Evolutionary conservation across 2,113 vertebrate species (phyloP).

Genomic region (Ceuthmochares aereus): DNA sequence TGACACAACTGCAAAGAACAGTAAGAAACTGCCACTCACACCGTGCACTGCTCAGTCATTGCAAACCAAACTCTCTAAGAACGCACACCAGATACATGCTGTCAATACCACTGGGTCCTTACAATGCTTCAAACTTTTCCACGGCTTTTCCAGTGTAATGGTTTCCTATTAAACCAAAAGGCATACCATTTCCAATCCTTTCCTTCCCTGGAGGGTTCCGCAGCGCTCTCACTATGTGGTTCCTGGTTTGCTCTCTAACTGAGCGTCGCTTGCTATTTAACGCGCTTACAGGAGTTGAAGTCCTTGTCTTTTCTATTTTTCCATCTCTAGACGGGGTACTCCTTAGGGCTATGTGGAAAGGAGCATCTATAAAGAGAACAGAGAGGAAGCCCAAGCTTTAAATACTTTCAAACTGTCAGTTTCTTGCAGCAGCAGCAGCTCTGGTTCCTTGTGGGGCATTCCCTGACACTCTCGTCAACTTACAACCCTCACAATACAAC

Average conservation of each 20-base stretch:
- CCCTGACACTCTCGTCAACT: background rate
- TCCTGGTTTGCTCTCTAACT: constrained; percentile 73
- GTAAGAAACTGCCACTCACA: background rate
- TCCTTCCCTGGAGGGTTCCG: constrained; percentile 64
- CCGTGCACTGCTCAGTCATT: background rate
- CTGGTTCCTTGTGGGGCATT: accelerated
- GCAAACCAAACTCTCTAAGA: background rate
- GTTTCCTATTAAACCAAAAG: background rate
- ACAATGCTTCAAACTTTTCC: background rate
- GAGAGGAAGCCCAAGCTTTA: constrained; percentile 50
- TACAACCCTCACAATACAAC: background rate
- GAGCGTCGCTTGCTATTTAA: constrained; percentile 73
- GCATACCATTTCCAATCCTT: constrained; percentile 74
- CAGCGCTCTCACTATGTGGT: constrained; percentile 68
- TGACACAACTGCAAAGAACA: background rate
- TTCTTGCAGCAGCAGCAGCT: background rate
- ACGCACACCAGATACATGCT: background rate
- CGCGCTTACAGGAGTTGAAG: constrained; percentile 76
- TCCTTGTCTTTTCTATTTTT: constrained; percentile 78
- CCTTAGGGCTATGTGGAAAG: constrained; percentile 73
- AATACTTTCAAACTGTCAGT: background rate
- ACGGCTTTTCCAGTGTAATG: background rate
- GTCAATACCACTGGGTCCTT: background rate
- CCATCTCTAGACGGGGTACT: constrained; percentile 68
- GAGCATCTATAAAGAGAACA: constrained; percentile 68